Conservation (phyloP, 2,888 invertebrate species). For the Sclerodermus sp. region DNA sequence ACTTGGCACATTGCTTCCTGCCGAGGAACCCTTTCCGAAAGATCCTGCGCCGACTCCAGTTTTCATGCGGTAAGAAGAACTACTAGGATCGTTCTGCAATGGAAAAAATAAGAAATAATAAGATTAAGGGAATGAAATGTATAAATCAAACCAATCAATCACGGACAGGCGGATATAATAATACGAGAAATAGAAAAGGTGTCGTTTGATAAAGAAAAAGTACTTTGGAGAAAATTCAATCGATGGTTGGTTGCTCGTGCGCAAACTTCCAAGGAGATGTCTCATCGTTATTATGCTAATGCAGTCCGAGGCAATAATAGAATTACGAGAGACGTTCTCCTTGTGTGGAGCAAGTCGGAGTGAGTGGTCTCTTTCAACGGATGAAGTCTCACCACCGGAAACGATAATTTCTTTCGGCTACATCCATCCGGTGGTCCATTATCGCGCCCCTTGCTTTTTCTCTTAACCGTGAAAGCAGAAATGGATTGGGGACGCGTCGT, state of each 20-base stretch:
- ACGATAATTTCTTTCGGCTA: conserved; percentile 23
- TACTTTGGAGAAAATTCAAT: too few species aligned
- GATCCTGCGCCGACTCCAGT: conserved; percentile 28
- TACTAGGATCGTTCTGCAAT: conserved; percentile 44
- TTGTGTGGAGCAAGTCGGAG: too few species aligned
- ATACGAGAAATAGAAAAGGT: too few species aligned
- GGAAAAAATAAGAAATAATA: conserved; percentile 9
- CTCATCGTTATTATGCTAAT: conserved; percentile 47
- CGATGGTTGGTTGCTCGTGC: too few species aligned
- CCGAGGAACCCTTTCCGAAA: conserved; percentile 37
- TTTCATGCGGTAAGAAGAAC: conserved; percentile 44
- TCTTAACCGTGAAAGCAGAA: conserved; percentile 8
- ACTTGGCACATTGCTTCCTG: conserved; percentile 41
- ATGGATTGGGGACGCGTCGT: background rate
- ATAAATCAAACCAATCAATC: too few species aligned
- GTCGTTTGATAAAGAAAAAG: too few species aligned
- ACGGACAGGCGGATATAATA: too few species aligned
- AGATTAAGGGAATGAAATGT: too few species aligned
- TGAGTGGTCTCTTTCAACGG: conserved; percentile 4
- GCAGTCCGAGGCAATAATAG: conserved; percentile 40
- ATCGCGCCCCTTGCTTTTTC: background rate
- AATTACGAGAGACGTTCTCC: conserved; percentile 36
- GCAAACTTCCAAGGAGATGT: too few species aligned
- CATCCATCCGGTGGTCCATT: background rate
- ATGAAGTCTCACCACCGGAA: conserved; percentile 1